phyloP scores from a whole-genome alignment of 2,797 vertebrate species.

The Cyclura pinguis region DNA sequence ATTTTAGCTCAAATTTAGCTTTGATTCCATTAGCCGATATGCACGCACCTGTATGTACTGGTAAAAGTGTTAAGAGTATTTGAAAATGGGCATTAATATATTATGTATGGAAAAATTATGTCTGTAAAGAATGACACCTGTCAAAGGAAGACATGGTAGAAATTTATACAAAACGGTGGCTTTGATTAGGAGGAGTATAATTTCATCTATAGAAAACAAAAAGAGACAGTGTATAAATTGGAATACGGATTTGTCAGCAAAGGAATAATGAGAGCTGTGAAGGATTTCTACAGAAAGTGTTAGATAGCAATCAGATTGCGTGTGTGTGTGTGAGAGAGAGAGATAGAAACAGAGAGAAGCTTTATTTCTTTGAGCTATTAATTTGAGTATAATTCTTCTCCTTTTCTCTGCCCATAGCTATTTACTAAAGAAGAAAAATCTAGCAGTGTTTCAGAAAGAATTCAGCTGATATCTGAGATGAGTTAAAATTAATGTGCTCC shows the following conservation, averaged over 20 bases:
- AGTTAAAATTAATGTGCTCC: conserved; percentile 30
- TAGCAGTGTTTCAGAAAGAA: conserved; percentile 9
- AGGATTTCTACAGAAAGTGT: conserved; percentile 16
- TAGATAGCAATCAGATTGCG: neutral
- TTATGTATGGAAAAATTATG: neutral
- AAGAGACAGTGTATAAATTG: neutral
- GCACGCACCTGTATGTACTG: neutral
- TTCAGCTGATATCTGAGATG: conserved; percentile 26
- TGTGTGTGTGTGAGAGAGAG: no score
- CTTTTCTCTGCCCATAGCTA: neutral
- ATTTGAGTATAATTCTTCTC: conserved; percentile 9
- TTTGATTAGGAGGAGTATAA: neutral
- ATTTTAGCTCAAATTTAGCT: neutral
- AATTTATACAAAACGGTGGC: neutral
- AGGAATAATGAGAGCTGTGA: neutral
- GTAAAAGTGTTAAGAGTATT: neutral
- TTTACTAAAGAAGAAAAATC: conserved; percentile 24
- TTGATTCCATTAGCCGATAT: neutral
- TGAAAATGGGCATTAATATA: neutral
- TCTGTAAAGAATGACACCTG: rapidly evolving
- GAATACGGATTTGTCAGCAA: neutral
- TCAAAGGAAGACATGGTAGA: neutral
- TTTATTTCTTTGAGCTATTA: neutral
- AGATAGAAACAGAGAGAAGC: no score
- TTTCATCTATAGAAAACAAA: neutral